Evolutionary conservation across 2,888 invertebrate species (phyloP).

Genomic region (Harpagoxenus sublaevis): DNA sequence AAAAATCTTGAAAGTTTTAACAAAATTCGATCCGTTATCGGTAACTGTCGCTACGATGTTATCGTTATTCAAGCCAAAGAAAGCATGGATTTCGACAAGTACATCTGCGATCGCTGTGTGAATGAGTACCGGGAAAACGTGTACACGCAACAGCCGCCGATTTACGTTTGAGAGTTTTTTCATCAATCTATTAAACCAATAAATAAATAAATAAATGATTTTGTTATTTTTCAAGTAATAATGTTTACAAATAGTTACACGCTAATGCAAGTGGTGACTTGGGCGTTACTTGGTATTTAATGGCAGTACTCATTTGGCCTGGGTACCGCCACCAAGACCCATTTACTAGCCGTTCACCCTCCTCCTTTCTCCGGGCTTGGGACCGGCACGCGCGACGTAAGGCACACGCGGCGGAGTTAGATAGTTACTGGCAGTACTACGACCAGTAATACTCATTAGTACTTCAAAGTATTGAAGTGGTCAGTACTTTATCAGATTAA

Average conservation of each 20-base stretch:
- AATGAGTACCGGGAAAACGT: slow-evolving; percentile 55
- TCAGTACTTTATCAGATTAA: no score
- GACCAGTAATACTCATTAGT: no score
- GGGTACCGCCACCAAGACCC: no score
- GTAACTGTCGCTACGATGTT: neutral
- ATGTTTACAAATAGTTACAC: neutral
- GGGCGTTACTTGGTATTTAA: no score
- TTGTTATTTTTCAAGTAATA: neutral
- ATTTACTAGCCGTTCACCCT: no score
- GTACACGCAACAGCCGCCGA: slow-evolving; percentile 70
- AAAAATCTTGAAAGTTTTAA: neutral
- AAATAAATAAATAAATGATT: neutral
- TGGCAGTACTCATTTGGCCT: no score
- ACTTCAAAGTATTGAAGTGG: no score
- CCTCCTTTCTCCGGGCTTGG: no score
- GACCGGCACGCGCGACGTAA: no score
- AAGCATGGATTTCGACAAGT: neutral
- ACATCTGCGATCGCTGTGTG: neutral
- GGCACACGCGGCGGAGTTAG: no score
- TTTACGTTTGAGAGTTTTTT: slow-evolving; percentile 61
- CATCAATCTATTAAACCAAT: neutral
- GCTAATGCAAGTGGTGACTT: neutral
- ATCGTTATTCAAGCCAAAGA: neutral
- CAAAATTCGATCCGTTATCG: no score
- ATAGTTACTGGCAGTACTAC: no score